Conservation (phyloP, 1,140 invertebrate genomes). For the Trichonephila clavata region DNA sequence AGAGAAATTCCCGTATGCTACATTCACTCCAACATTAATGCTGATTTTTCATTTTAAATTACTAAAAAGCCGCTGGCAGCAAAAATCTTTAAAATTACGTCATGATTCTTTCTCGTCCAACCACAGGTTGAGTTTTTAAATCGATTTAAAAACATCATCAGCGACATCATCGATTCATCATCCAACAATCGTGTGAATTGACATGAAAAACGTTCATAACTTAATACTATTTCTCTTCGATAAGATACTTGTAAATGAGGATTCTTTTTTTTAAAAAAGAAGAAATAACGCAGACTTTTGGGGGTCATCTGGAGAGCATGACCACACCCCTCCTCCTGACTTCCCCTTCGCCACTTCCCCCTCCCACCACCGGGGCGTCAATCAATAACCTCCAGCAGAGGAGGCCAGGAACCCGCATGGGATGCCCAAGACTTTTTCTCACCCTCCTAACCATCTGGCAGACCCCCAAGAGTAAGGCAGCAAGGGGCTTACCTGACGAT, state of each 20-base stretch:
- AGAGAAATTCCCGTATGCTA: too few species aligned
- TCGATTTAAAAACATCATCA: not conserved
- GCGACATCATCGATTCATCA: not conserved
- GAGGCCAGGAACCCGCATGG: not conserved
- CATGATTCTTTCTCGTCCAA: not conserved
- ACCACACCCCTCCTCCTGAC: conserved; percentile 41
- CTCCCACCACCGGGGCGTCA: not conserved
- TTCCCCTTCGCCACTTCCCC: not conserved
- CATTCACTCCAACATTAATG: too few species aligned
- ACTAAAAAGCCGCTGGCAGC: too few species aligned
- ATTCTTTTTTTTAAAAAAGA: not conserved
- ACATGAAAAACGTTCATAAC: not conserved
- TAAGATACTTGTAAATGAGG: not conserved
- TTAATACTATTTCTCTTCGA: not conserved
- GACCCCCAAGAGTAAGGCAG: not conserved
- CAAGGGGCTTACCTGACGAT: not conserved
- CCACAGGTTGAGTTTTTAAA: not conserved
- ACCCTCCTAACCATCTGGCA: not conserved
- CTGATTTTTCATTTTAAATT: too few species aligned
- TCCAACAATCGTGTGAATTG: not conserved
- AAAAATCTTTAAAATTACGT: not conserved
- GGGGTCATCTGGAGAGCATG: not conserved
- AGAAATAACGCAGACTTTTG: too few species aligned
- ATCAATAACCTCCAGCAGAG: conserved; percentile 1
- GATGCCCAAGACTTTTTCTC: not conserved